phyloP scores from a whole-genome alignment of 30 jellyfish, hydroid and myxozoan species.

The Pelagia noctiluca region DNA sequence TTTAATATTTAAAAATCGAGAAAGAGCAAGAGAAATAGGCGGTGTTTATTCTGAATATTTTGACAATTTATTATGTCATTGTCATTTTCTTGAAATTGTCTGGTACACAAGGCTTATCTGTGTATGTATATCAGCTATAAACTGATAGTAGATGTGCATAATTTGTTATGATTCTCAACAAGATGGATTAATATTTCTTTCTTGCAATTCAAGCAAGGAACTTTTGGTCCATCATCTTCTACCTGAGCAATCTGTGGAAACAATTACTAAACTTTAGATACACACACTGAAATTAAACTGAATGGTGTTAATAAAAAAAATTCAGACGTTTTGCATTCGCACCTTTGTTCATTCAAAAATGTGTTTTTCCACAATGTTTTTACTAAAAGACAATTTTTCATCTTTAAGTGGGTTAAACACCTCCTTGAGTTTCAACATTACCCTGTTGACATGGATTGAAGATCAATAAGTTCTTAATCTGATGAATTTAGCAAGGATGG shows the following conservation, averaged over 20 bases:
- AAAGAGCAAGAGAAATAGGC: too few species aligned
- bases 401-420: neutral
- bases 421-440: neutral
- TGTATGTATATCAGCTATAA: constrained; percentile 7
- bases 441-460: too few species aligned
- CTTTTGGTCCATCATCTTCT: too few species aligned
- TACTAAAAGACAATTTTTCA: neutral
- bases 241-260: too few species aligned
- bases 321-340: neutral
- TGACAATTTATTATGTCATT: too few species aligned
- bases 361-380: neutral
- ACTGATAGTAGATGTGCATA: constrained; percentile 9
- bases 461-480: too few species aligned
- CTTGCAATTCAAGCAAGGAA: too few species aligned
- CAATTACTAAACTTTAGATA: neutral
- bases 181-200: neutral
- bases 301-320: neutral
- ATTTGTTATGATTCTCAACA: constrained; percentile 1
- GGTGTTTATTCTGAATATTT: too few species aligned
- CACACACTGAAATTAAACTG: neutral
- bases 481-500: too few species aligned
- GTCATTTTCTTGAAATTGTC: too few species aligned
- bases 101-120: too few species aligned
- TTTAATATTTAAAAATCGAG: too few species aligned
- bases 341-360: neutral